Percentiles rank a stretch among this genome's conserved stretches.
Conservation (phyloP, 2,113 vertebrate genomes). For the Chaetura pelagica region DNA sequence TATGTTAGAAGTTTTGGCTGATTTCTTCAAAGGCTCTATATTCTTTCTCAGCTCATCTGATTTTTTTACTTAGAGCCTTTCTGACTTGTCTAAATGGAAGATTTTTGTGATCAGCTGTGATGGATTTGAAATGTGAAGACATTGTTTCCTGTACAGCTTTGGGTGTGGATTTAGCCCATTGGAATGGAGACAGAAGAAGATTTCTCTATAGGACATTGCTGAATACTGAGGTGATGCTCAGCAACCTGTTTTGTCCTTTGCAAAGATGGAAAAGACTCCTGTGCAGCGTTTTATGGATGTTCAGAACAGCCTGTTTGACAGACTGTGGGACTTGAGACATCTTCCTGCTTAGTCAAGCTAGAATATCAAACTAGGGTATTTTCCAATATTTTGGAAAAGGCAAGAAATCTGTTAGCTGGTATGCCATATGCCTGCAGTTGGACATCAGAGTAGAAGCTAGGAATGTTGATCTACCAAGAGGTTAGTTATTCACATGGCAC, state of each 20-base stretch:
- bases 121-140: background rate
- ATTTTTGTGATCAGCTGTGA: background rate
- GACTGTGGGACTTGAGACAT: background rate
- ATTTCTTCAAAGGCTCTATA: background rate
- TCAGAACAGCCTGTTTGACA: background rate
- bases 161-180: background rate
- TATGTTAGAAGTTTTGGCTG: background rate
- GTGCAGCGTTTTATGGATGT: background rate
- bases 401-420: background rate
- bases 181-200: background rate
- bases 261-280: background rate
- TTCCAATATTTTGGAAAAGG: background rate
- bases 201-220: background rate
- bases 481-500: background rate
- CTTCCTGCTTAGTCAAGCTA: background rate
- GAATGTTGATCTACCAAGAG: background rate
- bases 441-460: background rate
- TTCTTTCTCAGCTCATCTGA: background rate
- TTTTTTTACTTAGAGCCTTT: background rate
- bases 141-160: background rate
- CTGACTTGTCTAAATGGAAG: background rate
- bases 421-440: background rate
- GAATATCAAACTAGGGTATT: background rate
- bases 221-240: background rate
- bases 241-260: background rate